Base-by-base conservation (phyloP, 2,797 vertebrate species). In the Myripristis jacobus region DNA sequence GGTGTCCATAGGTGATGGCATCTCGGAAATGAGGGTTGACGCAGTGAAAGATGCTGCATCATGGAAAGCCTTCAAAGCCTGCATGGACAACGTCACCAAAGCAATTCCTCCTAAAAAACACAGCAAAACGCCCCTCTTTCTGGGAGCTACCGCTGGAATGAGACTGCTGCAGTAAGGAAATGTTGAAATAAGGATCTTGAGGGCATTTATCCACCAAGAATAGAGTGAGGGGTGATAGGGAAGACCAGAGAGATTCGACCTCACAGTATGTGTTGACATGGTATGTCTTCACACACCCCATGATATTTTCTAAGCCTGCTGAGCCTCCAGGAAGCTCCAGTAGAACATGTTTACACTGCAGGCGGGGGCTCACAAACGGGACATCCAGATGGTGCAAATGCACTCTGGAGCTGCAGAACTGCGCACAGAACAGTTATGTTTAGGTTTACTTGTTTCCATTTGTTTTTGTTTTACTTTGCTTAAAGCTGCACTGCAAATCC, bases 121-220 rank as follows among this genome's bases (percentile, higher is more conserved):
- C n/a, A 89, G 84, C 16, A 91, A 69, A 52, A 97, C 96, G 0
- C 90, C 90, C 25, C 65, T 96, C 16, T 97, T 96, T 85, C 90
- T 99, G 25, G 97, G 97, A 27, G 97, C 98, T 54, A 99, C 97
- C 0, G 97, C 97, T n/a, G 98, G 97, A 71, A 98, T 99, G 97
- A 95, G 97, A 71, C 85, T 99, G 59, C 89, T 99, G 62, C 94
- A 95, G 98, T 99, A 93, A 89, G 87, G 55, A 34, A 18, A 18
- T 18, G 25, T 19, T 8, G 2, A 54, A 36, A 57, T 10, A 9
- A 27, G 4, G 44, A 19, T 10, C 24, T 61, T 53, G n/a, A 6
- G 0, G 4, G 1, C 22, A 43, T 38, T 60, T 3, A 34, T 27
- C 47, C 5, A 0, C 2, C 0, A 5, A 21, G 13, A 22, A 43